These are phyloP conservation scores for Drosophila ercepeae DNA, from an alignment of 1,140 invertebrate genomes.

Conservation along the genomic window DNA sequence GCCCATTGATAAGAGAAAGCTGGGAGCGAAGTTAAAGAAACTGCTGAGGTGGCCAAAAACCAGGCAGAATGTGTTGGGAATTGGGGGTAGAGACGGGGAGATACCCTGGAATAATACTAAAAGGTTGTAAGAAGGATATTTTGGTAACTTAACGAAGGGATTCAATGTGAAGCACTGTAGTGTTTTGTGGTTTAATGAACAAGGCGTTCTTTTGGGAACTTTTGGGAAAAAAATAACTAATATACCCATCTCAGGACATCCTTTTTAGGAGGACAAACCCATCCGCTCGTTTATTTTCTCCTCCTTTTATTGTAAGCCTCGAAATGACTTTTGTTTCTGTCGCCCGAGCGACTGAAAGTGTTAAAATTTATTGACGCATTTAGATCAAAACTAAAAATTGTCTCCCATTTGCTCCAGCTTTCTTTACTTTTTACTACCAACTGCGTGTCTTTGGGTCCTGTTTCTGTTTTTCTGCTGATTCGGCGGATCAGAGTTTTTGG, in stretches of 20 bases:
- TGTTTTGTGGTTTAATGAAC: too few relatives aligned
- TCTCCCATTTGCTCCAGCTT: conserved; percentile 45
- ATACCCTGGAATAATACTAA: neutral
- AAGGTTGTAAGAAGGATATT: neutral
- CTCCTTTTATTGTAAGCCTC: conserved; percentile 58
- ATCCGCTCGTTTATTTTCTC: conserved; percentile 26
- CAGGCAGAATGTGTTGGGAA: neutral
- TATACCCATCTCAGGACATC: neutral
- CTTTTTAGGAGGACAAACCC: conserved; percentile 10
- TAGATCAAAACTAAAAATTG: conserved; percentile 82
- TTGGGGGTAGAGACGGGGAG: neutral
- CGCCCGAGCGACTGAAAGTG: conserved; percentile 65
- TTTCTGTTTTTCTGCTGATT: conserved; percentile 54
- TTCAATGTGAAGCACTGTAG: too few relatives aligned
- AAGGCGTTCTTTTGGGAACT: too few relatives aligned
- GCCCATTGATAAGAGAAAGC: conserved; percentile 68
- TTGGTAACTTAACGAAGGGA: too few relatives aligned
- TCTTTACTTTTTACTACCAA: conserved; percentile 10
- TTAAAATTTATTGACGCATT: conserved; percentile 82
- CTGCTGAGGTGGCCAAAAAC: conserved; percentile 67
- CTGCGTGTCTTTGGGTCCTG: conserved; percentile 8
- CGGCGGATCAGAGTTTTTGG: conserved; percentile 33
- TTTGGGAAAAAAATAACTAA: neutral
- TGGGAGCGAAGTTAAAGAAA: conserved; percentile 37
- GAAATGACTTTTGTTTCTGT: conserved; percentile 78